Evolutionary conservation across 2,888 invertebrate genomes (phyloP).

Genomic region (Cenopis cana): DNA sequence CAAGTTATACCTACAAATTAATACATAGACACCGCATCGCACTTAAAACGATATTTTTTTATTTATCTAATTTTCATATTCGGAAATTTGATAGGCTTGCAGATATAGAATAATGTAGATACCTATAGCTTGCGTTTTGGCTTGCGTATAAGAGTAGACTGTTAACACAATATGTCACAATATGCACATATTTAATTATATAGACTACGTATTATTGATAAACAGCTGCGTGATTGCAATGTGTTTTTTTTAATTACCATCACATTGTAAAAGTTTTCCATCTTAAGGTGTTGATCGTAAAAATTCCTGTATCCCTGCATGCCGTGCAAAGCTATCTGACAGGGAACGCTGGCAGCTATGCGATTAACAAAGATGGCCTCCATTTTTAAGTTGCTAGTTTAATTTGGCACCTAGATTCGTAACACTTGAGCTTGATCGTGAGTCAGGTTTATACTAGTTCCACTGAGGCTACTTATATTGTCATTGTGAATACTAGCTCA

Average conservation of each 20-base stretch:
- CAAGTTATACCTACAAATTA: background rate
- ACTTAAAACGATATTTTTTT: background rate
- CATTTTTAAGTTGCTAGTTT: background rate
- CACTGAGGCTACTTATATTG: background rate
- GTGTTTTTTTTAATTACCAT: slow-evolving; percentile 7
- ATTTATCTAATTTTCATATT: background rate
- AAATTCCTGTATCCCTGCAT: slow-evolving; percentile 35
- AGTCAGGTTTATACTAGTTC: slow-evolving; percentile 4
- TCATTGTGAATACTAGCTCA: background rate
- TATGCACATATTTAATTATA: no score
- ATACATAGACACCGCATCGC: background rate
- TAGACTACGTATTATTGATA: no score
- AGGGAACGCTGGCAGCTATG: slow-evolving; percentile 44
- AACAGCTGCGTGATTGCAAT: background rate
- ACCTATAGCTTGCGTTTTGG: no score
- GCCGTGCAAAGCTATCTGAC: slow-evolving; percentile 48
- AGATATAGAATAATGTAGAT: no score
- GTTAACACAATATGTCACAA: no score
- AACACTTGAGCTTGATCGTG: background rate
- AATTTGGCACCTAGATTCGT: background rate
- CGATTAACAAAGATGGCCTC: background rate
- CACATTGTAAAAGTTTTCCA: background rate
- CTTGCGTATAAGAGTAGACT: no score
- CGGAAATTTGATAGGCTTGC: no score
- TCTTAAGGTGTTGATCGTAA: slow-evolving; percentile 24